Base-by-base conservation (phyloP, 2,113 vertebrate species). In the Nesoenas mayeri region DNA sequence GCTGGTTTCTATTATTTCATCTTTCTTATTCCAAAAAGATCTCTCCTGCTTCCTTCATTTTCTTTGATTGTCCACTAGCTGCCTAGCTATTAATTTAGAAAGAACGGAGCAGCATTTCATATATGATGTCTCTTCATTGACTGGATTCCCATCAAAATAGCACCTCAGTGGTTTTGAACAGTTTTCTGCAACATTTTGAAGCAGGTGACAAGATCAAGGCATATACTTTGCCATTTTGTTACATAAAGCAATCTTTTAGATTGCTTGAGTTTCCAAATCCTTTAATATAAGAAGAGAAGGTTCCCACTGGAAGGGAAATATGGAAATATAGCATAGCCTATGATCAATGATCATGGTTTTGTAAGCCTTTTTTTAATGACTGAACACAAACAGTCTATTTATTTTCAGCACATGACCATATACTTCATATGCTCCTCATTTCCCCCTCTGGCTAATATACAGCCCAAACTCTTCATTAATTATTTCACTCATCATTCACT, bases 311-410 rank as follows among this genome's bases (percentile, higher is more conserved):
- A 93, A 50, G 20, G 6, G 15, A 75, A 57, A 65, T 31, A 91
- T 9, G 14, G n/a, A 86, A 80, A 69, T 34, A 74, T 0, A 64
- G 10, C 6, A 65, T 19, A 85, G 21, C 9, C 25, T 87, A 13
- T 44, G 34, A 71, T 31, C 6, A 89, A 10, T 8, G 17, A 38
- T 15, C 9, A 31, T 9, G 9, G 9, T 17, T 78, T 48, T 79
- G 15, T 66, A 87, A 60, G 36, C 3, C 6, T 44, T 82, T 89
- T 91, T 62, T 58, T 34, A 22, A 32, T 29, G 28, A 40, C 34
- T 69, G 29, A 78, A 62, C 5, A 28, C 0, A 2, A 18, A 28
- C 13, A 58, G 12, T 11, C 40, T 17, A 3, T 2, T 15, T 34
- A 48, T 50, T 58, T 79, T n/a, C 40, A 82, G 12, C 22, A 51